These are phyloP conservation scores for Tridacna gigas DNA, from an alignment of 2,888 invertebrate species.

Conservation along the genomic window DNA sequence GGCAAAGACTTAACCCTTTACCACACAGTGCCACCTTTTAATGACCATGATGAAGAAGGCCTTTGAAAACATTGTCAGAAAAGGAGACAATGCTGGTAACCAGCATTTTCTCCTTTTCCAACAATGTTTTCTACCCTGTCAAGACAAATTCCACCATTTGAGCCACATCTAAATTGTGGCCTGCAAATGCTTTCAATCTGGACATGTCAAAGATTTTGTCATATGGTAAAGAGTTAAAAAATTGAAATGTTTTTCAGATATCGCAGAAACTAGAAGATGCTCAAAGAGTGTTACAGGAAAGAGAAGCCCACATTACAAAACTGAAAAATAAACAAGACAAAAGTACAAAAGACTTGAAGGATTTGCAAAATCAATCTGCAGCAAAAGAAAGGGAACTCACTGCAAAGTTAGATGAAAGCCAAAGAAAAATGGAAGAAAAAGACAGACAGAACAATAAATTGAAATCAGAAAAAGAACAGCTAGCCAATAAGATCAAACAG, in stretches of 20 bases:
- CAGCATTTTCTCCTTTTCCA: too few species aligned
- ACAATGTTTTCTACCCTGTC: too few species aligned
- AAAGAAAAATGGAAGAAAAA: constrained; percentile 64
- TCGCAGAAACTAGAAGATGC: constrained; percentile 63
- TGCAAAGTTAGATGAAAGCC: constrained; percentile 62
- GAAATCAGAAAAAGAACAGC: constrained; percentile 55
- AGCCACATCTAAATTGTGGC: too few species aligned
- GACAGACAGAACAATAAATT: constrained; percentile 63
- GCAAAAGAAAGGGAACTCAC: constrained; percentile 57
- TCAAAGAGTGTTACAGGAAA: constrained; percentile 48
- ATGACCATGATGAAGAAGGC: too few species aligned
- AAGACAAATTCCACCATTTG: too few species aligned
- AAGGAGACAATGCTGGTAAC: too few species aligned
- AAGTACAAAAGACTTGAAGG: constrained; percentile 55
- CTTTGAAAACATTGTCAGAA: too few species aligned
- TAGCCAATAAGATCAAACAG: constrained; percentile 48
- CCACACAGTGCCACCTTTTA: too few species aligned
- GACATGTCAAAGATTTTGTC: too few species aligned
- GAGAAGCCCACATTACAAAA: constrained; percentile 56
- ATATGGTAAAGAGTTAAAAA: too few species aligned
- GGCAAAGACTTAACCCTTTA: too few species aligned
- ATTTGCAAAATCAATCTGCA: constrained; percentile 42
- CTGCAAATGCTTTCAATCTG: too few species aligned
- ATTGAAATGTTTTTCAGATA: constrained; percentile 29
- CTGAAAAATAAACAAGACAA: constrained; percentile 61